Evolutionary conservation across 2,888 invertebrate species (phyloP).

Genomic region (Mesorhabditis sp.): DNA sequence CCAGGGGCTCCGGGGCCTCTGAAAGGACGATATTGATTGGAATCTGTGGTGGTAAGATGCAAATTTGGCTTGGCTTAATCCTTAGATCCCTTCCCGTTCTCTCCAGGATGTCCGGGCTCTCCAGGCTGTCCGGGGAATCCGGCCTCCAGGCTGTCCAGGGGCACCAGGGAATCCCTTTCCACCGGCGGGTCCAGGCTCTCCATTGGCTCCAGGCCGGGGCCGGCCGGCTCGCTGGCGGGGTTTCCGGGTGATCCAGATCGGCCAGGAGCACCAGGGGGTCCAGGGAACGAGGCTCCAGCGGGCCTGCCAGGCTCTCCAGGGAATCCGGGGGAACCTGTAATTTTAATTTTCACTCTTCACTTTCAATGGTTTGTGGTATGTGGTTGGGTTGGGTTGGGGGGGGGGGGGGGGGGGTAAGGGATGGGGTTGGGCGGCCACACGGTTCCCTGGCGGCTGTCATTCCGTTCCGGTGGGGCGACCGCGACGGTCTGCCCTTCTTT

Average conservation of each 20-base stretch:
- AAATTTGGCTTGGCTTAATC: neutral
- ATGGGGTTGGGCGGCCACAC: no score
- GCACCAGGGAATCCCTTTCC: constrained; percentile 24
- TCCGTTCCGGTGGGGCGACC: constrained; percentile 6
- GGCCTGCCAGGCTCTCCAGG: neutral
- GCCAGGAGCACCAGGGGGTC: constrained; percentile 33
- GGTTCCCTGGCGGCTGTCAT: neutral
- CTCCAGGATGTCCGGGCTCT: constrained; percentile 13
- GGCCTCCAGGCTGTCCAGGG: constrained; percentile 27
- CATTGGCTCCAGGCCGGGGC: constrained; percentile 32
- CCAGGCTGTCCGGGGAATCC: constrained; percentile 28
- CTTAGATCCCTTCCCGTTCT: neutral
- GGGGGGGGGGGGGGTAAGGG: no score
- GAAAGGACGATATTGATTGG: neutral
- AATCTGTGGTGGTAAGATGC: no score
- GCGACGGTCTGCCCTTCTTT: neutral
- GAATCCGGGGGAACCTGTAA: neutral
- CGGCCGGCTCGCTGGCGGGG: constrained; percentile 28
- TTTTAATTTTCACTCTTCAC: neutral
- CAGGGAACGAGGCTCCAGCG: constrained; percentile 9
- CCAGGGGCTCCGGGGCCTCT: constrained; percentile 4
- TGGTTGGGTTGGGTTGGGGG: neutral
- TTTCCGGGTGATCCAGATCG: constrained; percentile 31
- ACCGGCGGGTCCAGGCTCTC: constrained; percentile 33
- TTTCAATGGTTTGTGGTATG: neutral